Conservation (phyloP, 2,888 invertebrate genomes). For the Oligia latruncula region DNA sequence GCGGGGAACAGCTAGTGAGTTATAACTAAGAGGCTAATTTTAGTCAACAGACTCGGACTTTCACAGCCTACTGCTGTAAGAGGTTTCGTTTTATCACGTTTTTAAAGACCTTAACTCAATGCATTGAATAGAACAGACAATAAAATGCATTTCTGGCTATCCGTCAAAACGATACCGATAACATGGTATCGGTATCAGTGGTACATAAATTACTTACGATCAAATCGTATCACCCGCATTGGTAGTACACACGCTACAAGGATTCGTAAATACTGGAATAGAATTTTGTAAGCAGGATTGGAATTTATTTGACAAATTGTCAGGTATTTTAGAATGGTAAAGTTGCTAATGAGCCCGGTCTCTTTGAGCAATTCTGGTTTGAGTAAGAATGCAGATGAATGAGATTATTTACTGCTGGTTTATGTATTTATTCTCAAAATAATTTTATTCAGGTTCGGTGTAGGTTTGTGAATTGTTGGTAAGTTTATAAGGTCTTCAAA, state of each 20-base stretch:
- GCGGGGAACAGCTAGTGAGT: no score
- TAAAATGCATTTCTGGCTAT: conserved; percentile 2
- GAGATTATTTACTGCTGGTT: conserved; percentile 11
- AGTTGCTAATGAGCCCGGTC: conserved; percentile 10
- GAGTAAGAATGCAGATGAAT: neutral
- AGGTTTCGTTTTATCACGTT: no score
- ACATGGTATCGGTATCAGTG: conserved; percentile 14
- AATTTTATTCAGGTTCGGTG: neutral
- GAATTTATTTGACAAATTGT: conserved; percentile 24
- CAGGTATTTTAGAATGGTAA: conserved; percentile 36
- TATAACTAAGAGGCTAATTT: no score
- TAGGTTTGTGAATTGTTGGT: neutral
- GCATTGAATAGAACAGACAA: neutral
- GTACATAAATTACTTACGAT: conserved; percentile 23
- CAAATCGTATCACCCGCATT: conserved; percentile 39
- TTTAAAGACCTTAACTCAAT: neutral
- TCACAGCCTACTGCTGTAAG: no score
- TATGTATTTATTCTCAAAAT: neutral
- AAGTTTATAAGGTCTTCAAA: neutral
- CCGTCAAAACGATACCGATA: conserved; percentile 13
- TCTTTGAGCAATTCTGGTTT: conserved; percentile 8
- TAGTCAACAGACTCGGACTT: no score
- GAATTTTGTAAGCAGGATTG: neutral
- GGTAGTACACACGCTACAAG: neutral
- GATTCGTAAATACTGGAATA: conserved; percentile 33